These are phyloP conservation scores for Sebastolobus altivelis DNA, from an alignment of 2,797 vertebrate genomes.

Conservation along the genomic window DNA sequence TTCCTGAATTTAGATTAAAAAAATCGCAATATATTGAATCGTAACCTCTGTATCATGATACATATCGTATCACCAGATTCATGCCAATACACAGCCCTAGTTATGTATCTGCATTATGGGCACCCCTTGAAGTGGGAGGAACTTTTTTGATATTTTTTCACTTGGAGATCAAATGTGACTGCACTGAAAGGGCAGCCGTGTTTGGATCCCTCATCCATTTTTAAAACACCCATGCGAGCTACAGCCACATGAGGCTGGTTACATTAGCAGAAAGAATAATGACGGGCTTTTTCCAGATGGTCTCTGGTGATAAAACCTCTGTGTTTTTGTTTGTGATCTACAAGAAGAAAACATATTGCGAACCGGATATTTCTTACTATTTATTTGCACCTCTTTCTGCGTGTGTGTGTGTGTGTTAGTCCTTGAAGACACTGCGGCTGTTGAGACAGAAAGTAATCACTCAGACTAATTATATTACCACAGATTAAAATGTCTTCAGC, in stretches of 20 bases:
- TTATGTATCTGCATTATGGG: neutral
- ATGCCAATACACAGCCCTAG: too few relatives aligned
- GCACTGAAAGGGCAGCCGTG: neutral
- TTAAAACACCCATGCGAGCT: neutral
- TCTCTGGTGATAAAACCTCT: neutral
- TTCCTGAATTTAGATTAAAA: too few relatives aligned
- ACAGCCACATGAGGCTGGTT: neutral
- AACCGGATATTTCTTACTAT: neutral
- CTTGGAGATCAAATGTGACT: neutral
- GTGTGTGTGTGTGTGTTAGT: neutral
- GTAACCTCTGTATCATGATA: too few relatives aligned
- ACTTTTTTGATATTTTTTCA: neutral
- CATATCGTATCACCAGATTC: too few relatives aligned
- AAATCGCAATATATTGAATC: too few relatives aligned
- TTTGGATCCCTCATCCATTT: neutral
- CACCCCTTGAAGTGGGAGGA: neutral
- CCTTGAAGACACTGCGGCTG: slow-evolving; percentile 7
- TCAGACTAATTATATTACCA: slow-evolving; percentile 40
- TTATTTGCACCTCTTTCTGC: neutral
- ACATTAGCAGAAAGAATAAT: neutral
- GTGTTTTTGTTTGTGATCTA: neutral
- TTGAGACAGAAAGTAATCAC: slow-evolving; percentile 19
- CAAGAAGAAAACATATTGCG: neutral
- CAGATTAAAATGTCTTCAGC: slow-evolving; percentile 44
- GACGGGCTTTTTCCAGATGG: neutral